Percentiles rank a stretch among this genome's conserved stretches.
These are phyloP conservation scores for Macrotis lagotis DNA, from an alignment of 2,113 vertebrate species.

Conservation along the genomic window DNA sequence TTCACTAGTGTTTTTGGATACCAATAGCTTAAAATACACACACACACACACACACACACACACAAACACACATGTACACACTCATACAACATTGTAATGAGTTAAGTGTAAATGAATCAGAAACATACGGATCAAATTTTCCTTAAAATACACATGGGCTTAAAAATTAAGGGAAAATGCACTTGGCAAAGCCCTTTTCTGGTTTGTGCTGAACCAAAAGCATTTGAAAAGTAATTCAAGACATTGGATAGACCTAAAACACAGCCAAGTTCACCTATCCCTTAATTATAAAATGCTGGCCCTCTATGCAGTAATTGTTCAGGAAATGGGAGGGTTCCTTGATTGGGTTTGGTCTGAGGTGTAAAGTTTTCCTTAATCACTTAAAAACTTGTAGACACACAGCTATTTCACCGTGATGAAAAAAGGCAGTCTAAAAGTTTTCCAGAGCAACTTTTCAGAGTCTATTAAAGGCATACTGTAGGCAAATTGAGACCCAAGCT, in stretches of 20 bases:
- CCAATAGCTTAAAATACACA: constrained; percentile 1
- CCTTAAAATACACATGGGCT: constrained; percentile 45
- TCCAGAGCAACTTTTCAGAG: constrained; percentile 76
- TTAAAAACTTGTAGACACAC: constrained; percentile 74
- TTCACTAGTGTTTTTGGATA: constrained; percentile 36
- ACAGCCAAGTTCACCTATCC: neutral
- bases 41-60: neutral
- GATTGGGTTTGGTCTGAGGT: constrained; percentile 65
- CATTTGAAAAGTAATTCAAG: constrained; percentile 27
- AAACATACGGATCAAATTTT: constrained; percentile 54
- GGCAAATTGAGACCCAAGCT: constrained; percentile 80
- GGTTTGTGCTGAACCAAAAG: neutral
- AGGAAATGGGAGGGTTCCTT: constrained; percentile 57
- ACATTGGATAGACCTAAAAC: neutral
- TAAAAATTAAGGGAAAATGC: constrained; percentile 40
- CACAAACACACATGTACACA: neutral
- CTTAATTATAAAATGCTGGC: constrained; percentile 1
- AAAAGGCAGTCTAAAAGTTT: constrained; percentile 49
- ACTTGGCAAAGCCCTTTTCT: neutral
- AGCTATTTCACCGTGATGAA: constrained; percentile 73
- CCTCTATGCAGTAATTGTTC: constrained; percentile 41
- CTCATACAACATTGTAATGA: constrained; percentile 28
- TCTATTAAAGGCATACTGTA: constrained; percentile 81
- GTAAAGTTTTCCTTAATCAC: constrained; percentile 68
- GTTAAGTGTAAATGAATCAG: constrained; percentile 57